phyloP scores from a whole-genome alignment of 2,113 vertebrate genomes.

The Barbus barbus region DNA sequence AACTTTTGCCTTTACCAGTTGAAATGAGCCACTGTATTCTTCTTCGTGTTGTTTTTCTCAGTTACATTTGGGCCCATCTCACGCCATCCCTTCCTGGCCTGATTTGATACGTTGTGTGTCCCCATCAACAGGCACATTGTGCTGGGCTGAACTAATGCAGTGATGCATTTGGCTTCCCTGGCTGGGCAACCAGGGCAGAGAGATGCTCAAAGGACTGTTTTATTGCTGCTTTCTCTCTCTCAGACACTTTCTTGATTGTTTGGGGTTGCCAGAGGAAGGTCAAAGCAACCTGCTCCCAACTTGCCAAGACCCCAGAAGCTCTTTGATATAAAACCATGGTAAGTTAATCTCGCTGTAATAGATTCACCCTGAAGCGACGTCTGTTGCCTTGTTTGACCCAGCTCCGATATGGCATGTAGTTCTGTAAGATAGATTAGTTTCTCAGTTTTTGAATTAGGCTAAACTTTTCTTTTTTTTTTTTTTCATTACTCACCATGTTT shows the following conservation, averaged over 20 bases:
- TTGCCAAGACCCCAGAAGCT: neutral
- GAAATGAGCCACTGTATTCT: neutral
- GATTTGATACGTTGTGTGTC: constrained; percentile 9
- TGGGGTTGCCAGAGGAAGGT: neutral
- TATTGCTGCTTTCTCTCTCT: neutral
- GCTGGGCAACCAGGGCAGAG: neutral
- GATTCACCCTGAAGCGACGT: neutral
- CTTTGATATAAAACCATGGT: neutral
- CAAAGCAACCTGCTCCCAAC: neutral
- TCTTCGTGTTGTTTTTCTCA: neutral
- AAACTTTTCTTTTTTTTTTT: no score
- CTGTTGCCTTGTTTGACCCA: neutral
- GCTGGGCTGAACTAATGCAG: neutral
- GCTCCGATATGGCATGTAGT: neutral
- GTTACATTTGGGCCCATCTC: neutral
- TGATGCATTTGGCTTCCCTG: constrained; percentile 17
- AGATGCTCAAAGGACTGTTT: neutral
- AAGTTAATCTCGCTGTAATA: neutral
- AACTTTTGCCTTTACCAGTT: neutral
- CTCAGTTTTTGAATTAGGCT: no score
- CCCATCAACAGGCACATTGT: constrained; percentile 39
- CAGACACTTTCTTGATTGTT: constrained; percentile 6
- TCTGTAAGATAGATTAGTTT: no score
- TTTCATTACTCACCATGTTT: no score
- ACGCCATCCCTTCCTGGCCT: neutral